Conservation (phyloP, 2,797 vertebrate genomes). For the Euthynnus affinis region DNA sequence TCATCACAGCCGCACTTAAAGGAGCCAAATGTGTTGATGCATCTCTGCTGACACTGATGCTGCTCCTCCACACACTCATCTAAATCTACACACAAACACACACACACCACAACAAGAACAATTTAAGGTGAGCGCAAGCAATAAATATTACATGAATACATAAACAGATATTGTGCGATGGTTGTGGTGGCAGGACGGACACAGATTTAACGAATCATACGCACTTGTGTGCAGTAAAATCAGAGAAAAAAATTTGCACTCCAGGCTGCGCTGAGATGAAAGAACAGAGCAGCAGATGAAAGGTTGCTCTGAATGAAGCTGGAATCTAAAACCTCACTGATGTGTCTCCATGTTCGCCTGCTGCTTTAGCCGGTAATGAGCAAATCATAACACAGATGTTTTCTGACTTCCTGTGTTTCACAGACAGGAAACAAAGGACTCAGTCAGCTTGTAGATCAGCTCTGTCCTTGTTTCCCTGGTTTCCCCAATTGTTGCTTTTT, state of each 20-base stretch:
- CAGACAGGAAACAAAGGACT: conserved; percentile 47
- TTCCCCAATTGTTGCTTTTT: neutral
- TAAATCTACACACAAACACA: conserved; percentile 69
- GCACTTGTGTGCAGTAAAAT: neutral
- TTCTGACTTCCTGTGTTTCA: conserved; percentile 47
- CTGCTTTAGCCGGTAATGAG: conserved; percentile 39
- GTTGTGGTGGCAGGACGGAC: neutral
- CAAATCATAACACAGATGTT: conserved; percentile 56
- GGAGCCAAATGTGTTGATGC: conserved; percentile 81
- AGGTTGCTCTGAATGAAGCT: conserved; percentile 35
- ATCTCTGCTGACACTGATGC: conserved; percentile 77
- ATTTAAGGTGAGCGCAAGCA: neutral
- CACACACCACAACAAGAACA: neutral
- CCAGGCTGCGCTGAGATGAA: conserved; percentile 28
- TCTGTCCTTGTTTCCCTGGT: neutral
- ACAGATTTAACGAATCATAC: conserved; percentile 17
- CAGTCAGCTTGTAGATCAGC: conserved; percentile 22
- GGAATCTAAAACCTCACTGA: conserved; percentile 41
- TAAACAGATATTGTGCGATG: neutral
- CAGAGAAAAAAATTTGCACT: conserved; percentile 8
- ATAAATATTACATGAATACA: neutral
- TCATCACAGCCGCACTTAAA: conserved; percentile 75
- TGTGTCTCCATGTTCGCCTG: conserved; percentile 34
- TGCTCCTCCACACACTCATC: conserved; percentile 73
- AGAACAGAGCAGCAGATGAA: conserved; percentile 48